Base-by-base conservation (phyloP, 1,140 invertebrate genomes). In the Trachymyrmex cornetzi region DNA sequence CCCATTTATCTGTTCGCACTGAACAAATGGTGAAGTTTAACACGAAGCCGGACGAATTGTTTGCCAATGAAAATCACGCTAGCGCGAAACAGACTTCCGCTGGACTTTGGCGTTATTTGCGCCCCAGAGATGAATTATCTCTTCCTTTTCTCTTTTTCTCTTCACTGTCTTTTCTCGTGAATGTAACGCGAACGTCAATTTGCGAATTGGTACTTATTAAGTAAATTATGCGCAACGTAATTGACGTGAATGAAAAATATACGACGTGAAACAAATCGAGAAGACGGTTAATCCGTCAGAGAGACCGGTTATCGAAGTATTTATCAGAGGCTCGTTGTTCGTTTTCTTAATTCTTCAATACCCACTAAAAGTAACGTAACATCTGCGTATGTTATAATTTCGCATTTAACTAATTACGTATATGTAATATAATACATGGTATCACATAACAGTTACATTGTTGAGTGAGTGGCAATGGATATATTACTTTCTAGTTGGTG, bases 111-210 rank as follows among this genome's bases (percentile, higher is more conserved):
- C 16, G 14, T 55, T 30, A 69, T 38, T 80, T 12, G n/a, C n/a
- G 19, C 38, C 69, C n/a, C 63, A 14, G 14, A 44, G n/a, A 30
- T 30, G 38, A 27, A 59, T 14, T 11, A 19, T 7, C 11, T 34
- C 11, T 34, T 48, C 44, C 19, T 1, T 57, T 57, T 57, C n/a
- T 22, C 48, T 22, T 57, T 16, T n/a, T 44, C 48, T 0, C 12
- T n/a, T 34, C 5, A 9, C n/a, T 16, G 27, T 9, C 24, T 57
- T 11, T 67, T 55, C 48, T 38, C 30, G 7, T 19, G 19, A 82
- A 74, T 82, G 50, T 59, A 38, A 71, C 6, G 19, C 79, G 34
- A 59, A 12, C 55, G 53, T n/a, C 38, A 74, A 74, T 84, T 61
- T 48, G 71, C 67, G n/a, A 74, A 22, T 48, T 59, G 11, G n/a